Evolutionary conservation across 2,888 invertebrate species (phyloP).

Genomic region (Malacosoma neustria): DNA sequence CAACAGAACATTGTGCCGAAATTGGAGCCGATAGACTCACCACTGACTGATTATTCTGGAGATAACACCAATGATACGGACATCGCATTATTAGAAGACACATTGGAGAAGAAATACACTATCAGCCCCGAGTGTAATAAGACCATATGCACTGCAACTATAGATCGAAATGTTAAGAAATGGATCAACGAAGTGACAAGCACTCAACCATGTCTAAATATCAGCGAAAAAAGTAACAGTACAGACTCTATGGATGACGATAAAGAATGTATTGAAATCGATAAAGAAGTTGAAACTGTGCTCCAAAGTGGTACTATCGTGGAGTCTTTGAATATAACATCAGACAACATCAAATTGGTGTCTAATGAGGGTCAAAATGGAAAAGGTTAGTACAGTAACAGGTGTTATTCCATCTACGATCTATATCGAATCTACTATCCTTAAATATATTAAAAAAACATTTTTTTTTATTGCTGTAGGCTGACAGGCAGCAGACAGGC

Average conservation of each 20-base stretch:
- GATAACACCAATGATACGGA: constrained; percentile 60
- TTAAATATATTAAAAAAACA: too few species aligned
- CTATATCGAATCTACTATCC: too few species aligned
- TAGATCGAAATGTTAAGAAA: constrained; percentile 42
- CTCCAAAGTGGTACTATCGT: constrained; percentile 65
- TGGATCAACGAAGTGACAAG: constrained; percentile 64
- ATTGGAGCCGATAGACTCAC: constrained; percentile 57
- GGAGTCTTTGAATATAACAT: constrained; percentile 59
- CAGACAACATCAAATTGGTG: constrained; percentile 54
- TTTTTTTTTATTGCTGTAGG: too few species aligned
- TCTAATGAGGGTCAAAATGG: constrained; percentile 53
- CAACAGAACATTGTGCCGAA: constrained; percentile 53
- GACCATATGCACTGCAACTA: constrained; percentile 22
- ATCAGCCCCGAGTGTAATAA: constrained; percentile 36
- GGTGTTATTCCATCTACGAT: too few species aligned
- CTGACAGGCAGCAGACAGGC: too few species aligned
- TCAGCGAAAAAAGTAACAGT: constrained; percentile 37
- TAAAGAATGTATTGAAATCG: constrained; percentile 56
- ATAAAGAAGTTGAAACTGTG: constrained; percentile 66
- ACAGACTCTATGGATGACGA: constrained; percentile 34
- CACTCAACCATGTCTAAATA: constrained; percentile 55
- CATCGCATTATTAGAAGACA: constrained; percentile 47
- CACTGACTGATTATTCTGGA: constrained; percentile 53
- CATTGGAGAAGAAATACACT: constrained; percentile 41
- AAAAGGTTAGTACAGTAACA: constrained; percentile 55